Percentiles rank a stretch among this genome's conserved stretches.
Evolutionary conservation across 1,140 invertebrate genomes (phyloP).

Genomic region (Nixonia krombeini): DNA sequence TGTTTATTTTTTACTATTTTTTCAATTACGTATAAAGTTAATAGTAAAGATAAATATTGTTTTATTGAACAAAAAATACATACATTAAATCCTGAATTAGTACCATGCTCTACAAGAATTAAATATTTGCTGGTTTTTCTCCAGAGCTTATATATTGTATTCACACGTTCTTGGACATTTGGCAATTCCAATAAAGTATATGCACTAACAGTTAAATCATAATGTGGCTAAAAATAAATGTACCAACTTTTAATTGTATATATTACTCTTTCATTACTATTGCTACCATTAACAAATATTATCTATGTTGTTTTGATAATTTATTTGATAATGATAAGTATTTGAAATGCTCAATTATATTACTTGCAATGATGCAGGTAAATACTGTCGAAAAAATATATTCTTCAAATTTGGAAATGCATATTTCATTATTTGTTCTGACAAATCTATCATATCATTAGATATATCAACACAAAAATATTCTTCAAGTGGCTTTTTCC

Average conservation of each 20-base stretch:
- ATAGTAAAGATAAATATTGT: constrained; percentile 21
- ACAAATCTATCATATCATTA: constrained; percentile 83
- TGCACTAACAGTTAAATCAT: constrained; percentile 86
- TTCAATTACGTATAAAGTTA: background rate
- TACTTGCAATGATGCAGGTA: constrained; percentile 74
- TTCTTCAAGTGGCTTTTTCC: constrained; percentile 82
- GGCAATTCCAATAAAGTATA: constrained; percentile 87
- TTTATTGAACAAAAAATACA: constrained; percentile 28
- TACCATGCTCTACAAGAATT: constrained; percentile 88
- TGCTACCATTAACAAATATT: too few species aligned
- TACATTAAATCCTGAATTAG: constrained; percentile 83
- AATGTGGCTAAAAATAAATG: constrained; percentile 79
- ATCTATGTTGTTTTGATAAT: too few species aligned
- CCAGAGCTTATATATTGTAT: constrained; percentile 86
- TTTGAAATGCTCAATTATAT: constrained; percentile 17
- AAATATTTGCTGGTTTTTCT: constrained; percentile 87
- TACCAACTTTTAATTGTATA: too few species aligned
- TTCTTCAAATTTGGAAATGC: constrained; percentile 73
- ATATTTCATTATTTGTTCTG: constrained; percentile 79
- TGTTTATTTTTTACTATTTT: too few species aligned
- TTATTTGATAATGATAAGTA: too few species aligned
- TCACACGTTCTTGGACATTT: constrained; percentile 76
- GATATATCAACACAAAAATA: constrained; percentile 88
- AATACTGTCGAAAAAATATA: constrained; percentile 84
- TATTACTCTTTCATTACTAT: too few species aligned